Conservation (phyloP, 2,888 invertebrate genomes). For the Ferdinandea cuprea region DNA sequence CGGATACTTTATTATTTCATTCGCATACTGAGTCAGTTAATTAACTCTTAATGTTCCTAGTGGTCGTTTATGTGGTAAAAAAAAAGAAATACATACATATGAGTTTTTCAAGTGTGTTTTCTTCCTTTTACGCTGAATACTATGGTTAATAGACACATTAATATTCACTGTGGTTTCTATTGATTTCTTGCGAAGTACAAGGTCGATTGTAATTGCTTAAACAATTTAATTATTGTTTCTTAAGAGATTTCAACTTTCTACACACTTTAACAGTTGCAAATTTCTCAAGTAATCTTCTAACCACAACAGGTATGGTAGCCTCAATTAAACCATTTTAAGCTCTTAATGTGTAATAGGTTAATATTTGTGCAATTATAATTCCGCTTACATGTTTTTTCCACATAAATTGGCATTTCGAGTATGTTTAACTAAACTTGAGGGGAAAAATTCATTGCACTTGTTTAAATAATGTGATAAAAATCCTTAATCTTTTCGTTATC, state of each 20-base stretch:
- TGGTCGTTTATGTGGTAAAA: slow-evolving; percentile 8
- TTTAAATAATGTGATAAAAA: neutral
- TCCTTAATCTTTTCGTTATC: neutral
- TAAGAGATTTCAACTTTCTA: neutral
- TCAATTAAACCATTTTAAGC: too few species aligned
- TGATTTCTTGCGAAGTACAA: neutral
- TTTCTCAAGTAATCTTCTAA: too few species aligned
- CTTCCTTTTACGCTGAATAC: neutral
- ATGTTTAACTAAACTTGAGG: too few species aligned
- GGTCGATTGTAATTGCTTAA: neutral
- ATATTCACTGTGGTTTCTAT: neutral
- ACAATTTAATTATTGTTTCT: neutral
- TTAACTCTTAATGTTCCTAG: slow-evolving; percentile 7
- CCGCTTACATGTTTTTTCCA: too few species aligned
- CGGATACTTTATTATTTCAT: slow-evolving; percentile 20
- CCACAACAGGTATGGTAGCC: too few species aligned
- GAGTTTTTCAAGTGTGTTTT: neutral
- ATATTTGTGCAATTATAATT: too few species aligned
- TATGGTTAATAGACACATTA: slow-evolving; percentile 9
- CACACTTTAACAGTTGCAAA: too few species aligned
- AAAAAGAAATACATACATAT: too few species aligned
- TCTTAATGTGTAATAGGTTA: too few species aligned
- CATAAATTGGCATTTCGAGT: too few species aligned
- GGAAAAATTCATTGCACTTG: too few species aligned
- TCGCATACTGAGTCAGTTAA: slow-evolving; percentile 4